Base-by-base conservation (phyloP, 2,888 invertebrate species). In the Teleogryllus oceanicus region DNA sequence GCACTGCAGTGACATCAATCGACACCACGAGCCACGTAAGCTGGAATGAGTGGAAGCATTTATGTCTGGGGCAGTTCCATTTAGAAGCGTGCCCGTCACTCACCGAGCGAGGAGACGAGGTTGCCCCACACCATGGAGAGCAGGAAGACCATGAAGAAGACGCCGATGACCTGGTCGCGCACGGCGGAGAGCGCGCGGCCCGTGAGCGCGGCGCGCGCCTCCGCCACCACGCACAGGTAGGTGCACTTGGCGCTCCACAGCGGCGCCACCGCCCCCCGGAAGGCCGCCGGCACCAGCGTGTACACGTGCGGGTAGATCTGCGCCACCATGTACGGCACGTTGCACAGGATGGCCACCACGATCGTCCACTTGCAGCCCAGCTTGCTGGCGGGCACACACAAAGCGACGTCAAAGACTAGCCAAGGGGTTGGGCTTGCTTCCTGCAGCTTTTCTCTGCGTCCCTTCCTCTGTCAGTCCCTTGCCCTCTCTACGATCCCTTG, bases 211-310 rank as follows among this genome's bases (percentile, higher is more conserved):
- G 76, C 50, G 24, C 50, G 50, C 24, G 77, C 77, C 49, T 80
- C 80, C 21, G 80, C 78, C 49, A 80, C 78, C 8, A 75, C 75
- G 8, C 90, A 90, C 74, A 90, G 86, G 83, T 91, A 91, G 10
- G 88, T 88, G 83, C 90, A 90, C 83, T 90, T 89, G 13, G 90
- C 89, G 2, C 89, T 88, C 90, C 90, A 90, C 80, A 90, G 84
- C 8, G 89, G 89, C 0, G 89, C 89, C 1, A 89, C 90, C 10
- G 89, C 89, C 2, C 2, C 90, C 90, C 0, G 84, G 24, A 80
- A 78, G 16, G 74, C 80, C 1, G 88, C 87, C 0, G 87, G 87
- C 18, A 87, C 85, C 10, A 87, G 82, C 5, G 89, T 88, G n/a
- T 84, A 87, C 86, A 88, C 89, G 76, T 85, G 83, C 4, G 90